Conservation (phyloP, 2,797 vertebrate species). For the Cyclopterus lumpus region DNA sequence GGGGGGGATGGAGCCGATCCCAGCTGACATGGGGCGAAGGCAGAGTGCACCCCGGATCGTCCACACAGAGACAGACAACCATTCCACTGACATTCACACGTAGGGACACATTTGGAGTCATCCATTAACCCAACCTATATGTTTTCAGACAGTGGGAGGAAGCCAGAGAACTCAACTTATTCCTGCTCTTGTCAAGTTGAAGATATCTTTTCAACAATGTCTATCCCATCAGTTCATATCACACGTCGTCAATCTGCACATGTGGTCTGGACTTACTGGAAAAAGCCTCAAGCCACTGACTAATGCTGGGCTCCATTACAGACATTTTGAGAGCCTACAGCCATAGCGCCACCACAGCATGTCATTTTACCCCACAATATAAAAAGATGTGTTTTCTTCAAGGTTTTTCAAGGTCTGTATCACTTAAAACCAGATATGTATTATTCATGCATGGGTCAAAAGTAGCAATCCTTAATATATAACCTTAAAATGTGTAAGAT, state of each 20-base stretch:
- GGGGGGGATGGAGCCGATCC: no score
- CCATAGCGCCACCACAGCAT: conserved; percentile 55
- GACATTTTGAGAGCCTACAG: conserved; percentile 42
- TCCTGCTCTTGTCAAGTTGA: conserved; percentile 3
- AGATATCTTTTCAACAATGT: conserved; percentile 9
- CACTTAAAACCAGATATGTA: not conserved
- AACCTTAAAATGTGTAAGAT: not conserved
- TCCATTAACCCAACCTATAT: not conserved
- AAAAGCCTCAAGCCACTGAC: conserved; percentile 59
- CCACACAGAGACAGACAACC: not conserved
- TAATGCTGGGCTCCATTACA: conserved; percentile 69
- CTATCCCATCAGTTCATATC: conserved; percentile 45
- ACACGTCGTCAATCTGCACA: conserved; percentile 39
- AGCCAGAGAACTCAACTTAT: not conserved
- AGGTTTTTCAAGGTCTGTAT: conserved; percentile 26
- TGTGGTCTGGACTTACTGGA: conserved; percentile 73
- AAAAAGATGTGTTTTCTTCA: conserved; percentile 29
- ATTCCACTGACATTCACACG: not conserved
- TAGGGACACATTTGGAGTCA: not conserved
- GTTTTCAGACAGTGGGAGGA: no score
- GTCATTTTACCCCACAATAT: conserved; percentile 55
- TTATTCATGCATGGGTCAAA: not conserved
- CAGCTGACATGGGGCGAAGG: no score
- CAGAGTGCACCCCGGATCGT: no score
- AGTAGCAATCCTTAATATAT: not conserved